phyloP scores from a whole-genome alignment of 2,797 vertebrate genomes.

The Sylvia borin region DNA sequence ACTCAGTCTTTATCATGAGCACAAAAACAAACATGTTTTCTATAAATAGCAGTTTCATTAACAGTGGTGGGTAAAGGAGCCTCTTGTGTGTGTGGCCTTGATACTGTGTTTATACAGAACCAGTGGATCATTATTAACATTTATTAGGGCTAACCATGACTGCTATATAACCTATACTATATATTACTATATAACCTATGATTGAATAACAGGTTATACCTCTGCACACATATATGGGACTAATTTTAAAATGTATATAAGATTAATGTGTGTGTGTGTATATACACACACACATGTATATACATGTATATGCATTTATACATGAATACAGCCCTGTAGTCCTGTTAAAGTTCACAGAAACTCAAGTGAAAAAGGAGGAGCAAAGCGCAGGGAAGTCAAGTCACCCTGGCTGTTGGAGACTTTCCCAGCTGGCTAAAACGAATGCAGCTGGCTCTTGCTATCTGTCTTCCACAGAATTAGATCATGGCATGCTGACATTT shows the following conservation, averaged over 20 bases:
- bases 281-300: background rate
- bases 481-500: background rate
- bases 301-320: background rate
- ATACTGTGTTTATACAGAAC: background rate
- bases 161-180: background rate
- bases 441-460: background rate
- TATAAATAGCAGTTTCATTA: constrained; percentile 27
- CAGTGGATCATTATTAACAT: background rate
- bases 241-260: background rate
- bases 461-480: background rate
- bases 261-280: background rate
- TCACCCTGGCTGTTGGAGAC: background rate
- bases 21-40: background rate
- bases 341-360: background rate
- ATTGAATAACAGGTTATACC: background rate
- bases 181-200: background rate
- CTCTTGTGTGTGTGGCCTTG: background rate
- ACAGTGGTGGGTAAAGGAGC: background rate
- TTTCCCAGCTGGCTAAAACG: background rate
- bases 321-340: background rate
- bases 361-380: background rate
- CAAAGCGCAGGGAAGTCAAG: background rate
- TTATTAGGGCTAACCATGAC: background rate
- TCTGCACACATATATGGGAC: background rate
- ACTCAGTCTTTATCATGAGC: background rate